Evolutionary conservation across 2,888 invertebrate genomes (phyloP), one percentile per base, ranked within the genome.

Genomic region (Drosophila testacea): DNA sequence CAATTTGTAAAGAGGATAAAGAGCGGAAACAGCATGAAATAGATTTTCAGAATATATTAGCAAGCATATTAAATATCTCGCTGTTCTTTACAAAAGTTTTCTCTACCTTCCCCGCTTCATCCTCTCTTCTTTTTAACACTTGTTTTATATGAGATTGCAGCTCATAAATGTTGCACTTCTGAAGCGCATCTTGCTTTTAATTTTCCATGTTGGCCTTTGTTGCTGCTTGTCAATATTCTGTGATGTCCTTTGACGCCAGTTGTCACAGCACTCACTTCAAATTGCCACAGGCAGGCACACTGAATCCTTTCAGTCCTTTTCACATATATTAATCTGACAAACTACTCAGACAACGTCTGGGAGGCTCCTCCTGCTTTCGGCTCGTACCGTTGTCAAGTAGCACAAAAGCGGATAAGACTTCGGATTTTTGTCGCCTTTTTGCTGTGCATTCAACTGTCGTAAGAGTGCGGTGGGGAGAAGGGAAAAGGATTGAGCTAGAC

Each of bases 311-410:
- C 36, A 60, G 55, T 52, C 46, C 67, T 61, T 81, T 70, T 68
- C 68, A 67, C 69, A 78, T 74, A 79, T 79, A 79, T 79, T 81
- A 81, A 74, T 74, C 78, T 78, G 74, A 81, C 81, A 66, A 81
- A 79, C 79, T 79, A 79, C 79, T 79, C 79, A 79, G 79, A 81
- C 81, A 69, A 32, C 44, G 57, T 38, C 68, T 57, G 65, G 10
- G 5, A 10, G 22, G 42, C 42, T 11, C 22, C 22, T 42, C 36
- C 16, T 11, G 9, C 60, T 36, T 9, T 9, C 36, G 5, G 22
- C 42, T 34, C 13, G 38, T 16, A 5, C 36, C 61, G 56, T 39
- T 52, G 59, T 30, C 56, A 39, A 61, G 63, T 36, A 57, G 42
- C 62, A 63, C 32, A 51, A 48, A 52, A 41, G 54, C 66, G 54